phyloP scores from a whole-genome alignment of 1,140 invertebrate species.

The Calephelis virginiensis region DNA sequence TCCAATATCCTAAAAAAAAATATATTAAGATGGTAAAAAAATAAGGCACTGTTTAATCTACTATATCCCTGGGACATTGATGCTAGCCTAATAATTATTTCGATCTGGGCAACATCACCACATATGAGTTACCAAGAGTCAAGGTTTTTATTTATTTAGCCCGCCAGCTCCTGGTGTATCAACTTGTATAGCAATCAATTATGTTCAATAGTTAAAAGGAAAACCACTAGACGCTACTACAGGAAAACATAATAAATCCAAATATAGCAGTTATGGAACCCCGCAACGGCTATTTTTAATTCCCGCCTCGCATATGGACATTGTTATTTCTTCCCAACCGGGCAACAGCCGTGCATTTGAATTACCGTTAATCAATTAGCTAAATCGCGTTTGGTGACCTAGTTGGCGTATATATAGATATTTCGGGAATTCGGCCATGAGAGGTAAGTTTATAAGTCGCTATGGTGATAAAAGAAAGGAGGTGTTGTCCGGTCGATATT shows the following conservation, averaged over 20 bases:
- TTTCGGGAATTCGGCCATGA: slow-evolving; percentile 43
- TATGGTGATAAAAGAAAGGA: slow-evolving; percentile 48
- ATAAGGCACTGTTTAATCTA: too few relatives aligned
- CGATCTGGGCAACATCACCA: too few relatives aligned
- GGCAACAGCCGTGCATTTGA: slow-evolving; percentile 40
- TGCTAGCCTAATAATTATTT: too few relatives aligned
- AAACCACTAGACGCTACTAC: slow-evolving; percentile 31
- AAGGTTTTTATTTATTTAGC: too few relatives aligned
- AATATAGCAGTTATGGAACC: slow-evolving; percentile 59
- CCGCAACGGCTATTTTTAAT: slow-evolving; percentile 69
- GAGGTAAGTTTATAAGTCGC: slow-evolving; percentile 53
- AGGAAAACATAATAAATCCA: slow-evolving; percentile 39
- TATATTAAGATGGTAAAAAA: too few relatives aligned
- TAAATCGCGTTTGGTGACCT: slow-evolving; percentile 49
- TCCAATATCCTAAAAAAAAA: too few relatives aligned
- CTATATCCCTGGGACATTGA: too few relatives aligned
- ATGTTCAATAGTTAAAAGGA: slow-evolving; percentile 37
- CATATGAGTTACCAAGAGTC: too few relatives aligned
- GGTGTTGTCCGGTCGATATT: slow-evolving; percentile 18
- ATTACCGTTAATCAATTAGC: slow-evolving; percentile 19
- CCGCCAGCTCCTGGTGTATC: neutral
- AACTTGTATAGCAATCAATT: slow-evolving; percentile 20
- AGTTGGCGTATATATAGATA: slow-evolving; percentile 49
- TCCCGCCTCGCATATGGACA: slow-evolving; percentile 52
- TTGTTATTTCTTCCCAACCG: slow-evolving; percentile 60